These are phyloP conservation scores for Parascotia fuliginaria DNA, from an alignment of 2,888 invertebrate genomes.

Conservation along the genomic window DNA sequence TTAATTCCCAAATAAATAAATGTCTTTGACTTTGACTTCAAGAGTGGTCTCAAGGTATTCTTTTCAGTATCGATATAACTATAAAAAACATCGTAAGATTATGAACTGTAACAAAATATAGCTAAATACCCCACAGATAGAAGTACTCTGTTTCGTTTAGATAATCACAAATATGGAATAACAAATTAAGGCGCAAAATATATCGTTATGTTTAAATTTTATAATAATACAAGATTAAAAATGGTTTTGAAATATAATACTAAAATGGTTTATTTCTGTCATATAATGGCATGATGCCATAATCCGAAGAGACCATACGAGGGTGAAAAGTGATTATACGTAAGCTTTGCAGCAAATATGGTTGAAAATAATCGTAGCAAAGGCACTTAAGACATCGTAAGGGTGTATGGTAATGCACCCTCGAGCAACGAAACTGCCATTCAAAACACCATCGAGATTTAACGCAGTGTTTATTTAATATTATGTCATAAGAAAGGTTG, in stretches of 20 bases:
- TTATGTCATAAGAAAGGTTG: not conserved
- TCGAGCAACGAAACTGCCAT: not conserved
- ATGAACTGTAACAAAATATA: too few species aligned
- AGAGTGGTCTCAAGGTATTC: too few species aligned
- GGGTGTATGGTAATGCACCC: not conserved
- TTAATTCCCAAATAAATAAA: too few species aligned
- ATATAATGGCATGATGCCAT: not conserved
- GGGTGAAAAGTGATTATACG: not conserved
- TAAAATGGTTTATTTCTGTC: not conserved
- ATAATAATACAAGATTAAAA: too few species aligned
- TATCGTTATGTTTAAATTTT: too few species aligned
- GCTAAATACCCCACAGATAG: too few species aligned
- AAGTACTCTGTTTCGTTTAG: too few species aligned
- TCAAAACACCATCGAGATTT: not conserved
- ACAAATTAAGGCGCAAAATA: too few species aligned
- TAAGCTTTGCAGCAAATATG: not conserved
- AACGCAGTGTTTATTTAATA: not conserved
- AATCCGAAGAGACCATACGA: not conserved
- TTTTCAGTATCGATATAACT: too few species aligned
- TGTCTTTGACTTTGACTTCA: too few species aligned
- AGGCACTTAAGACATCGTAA: not conserved
- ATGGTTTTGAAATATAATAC: not conserved
- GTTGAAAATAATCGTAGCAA: not conserved
- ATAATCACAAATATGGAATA: too few species aligned
- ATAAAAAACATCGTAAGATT: too few species aligned